Base-by-base conservation (phyloP, 2,113 vertebrate genomes). In the Felis catus region DNA sequence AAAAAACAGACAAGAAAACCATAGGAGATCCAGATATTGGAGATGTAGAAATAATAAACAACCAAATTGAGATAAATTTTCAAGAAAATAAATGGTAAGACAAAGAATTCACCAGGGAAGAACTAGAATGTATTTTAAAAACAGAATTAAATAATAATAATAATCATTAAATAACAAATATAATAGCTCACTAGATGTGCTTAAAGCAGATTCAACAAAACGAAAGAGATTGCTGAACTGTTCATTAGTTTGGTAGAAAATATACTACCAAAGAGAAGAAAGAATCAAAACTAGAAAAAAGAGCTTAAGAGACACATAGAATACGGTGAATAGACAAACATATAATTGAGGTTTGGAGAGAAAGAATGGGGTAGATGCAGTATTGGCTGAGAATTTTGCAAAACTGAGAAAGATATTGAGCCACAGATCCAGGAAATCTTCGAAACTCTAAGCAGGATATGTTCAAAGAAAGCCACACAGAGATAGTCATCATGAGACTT, bases 191-290 rank as follows among this genome's bases (percentile, higher is more conserved):
- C 58, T 25, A 84, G 45, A 45, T 66, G 21, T 68, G 21, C 31
- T 88, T 87, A 76, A 94, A 92, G 51, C 41, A 93, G 36, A 91
- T 71, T 68, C 45, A 79, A 96, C 68, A 71, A n/a, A 89, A 23
- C 19, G 51, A 29, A 95, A 86, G 74, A 55, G 36, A 95, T 33
- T 29, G 58, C 19, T 88, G 39, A 66, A 87, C 13, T 23, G 36
- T 55, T 85, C 70, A 65, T 11, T 66, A 58, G 23, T 36, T 78
- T 18, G 58, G 39, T 25, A 93, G 81, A 93, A 93, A 96, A 92
- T 16, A 55, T 23, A 21, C n/a, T 65, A 92, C 36, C 61, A 7
- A 92, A 73, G 29, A 89, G 8, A 79, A 58, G 33, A 87, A 91
- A 94, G 3, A 33, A 68, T n/a, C 19, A 58, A 79, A 92, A 93